A percentile compares a stretch with the other conserved stretches of the same genome.
Evolutionary conservation across 1,140 invertebrate genomes (phyloP).

Genomic region (Sweltsa coloradensis): DNA sequence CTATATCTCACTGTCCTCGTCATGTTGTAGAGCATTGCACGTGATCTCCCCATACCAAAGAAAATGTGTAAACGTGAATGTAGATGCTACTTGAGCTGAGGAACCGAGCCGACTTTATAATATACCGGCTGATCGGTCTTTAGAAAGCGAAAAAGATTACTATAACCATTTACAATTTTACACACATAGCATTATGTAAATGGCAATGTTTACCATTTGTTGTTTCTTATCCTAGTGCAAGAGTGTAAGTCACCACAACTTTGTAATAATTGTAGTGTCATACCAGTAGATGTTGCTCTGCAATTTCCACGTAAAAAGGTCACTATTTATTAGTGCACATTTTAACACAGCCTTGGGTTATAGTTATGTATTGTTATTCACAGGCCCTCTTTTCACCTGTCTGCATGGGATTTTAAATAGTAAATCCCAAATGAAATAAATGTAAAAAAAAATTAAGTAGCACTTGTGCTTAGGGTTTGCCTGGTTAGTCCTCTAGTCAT

Average conservation of each 20-base stretch:
- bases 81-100: slow-evolving; percentile 13
- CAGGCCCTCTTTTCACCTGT: slow-evolving; percentile 9
- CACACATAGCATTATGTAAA: slow-evolving; percentile 11
- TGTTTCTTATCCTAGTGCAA: slow-evolving; percentile 14
- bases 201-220: slow-evolving; percentile 14
- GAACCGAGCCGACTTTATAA: slow-evolving; percentile 13
- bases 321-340: slow-evolving; percentile 11
- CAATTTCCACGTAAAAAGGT: slow-evolving; percentile 9
- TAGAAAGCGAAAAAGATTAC: too few species aligned
- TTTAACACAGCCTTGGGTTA: slow-evolving; percentile 11
- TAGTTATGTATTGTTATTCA: slow-evolving; percentile 4
- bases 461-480: slow-evolving; percentile 14
- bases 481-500: slow-evolving; percentile 16
- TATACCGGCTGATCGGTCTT: too few species aligned
- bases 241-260: slow-evolving; percentile 10
- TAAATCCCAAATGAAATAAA: slow-evolving; percentile 7
- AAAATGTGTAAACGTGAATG: slow-evolving; percentile 14
- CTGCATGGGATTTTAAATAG: slow-evolving; percentile 2
- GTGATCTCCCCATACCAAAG: slow-evolving; percentile 18
- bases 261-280: slow-evolving; percentile 10
- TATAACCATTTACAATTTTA: slow-evolving; percentile 14
- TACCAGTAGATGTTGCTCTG: too few species aligned
- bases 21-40: slow-evolving; percentile 14
- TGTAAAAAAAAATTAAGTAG: slow-evolving; percentile 10
- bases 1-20: slow-evolving; percentile 8